Base-by-base conservation (phyloP, 2,113 vertebrate species). In the Triplophysa tibetana region DNA sequence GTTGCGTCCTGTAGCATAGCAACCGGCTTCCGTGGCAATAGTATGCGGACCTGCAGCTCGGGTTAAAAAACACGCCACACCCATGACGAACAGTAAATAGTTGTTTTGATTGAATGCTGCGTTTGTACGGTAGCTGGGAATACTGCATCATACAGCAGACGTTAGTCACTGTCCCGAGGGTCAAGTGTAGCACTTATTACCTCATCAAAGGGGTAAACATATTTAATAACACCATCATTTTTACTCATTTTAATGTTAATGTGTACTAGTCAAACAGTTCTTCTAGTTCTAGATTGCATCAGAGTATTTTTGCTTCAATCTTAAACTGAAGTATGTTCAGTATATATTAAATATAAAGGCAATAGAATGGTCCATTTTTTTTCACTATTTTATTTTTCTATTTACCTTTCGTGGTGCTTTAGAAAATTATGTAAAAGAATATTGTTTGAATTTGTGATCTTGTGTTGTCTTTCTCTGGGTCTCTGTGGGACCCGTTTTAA, bases 131-230 rank as follows among this genome's bases (percentile, higher is more conserved):
- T 63, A 82, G 75, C 78, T 85, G 86, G 86, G 83, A 85, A 74
- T 17, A 70, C 70, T 65, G 52, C 82, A 84, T 85, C 45, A 66
- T 79, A 82, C 86, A 50, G 69, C 84, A 87, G 83, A 87, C 87
- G 17, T 89, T 87, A 89, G 86, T 90, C 87, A 89, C 64, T 84
- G 89, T 90, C 87, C 85, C 84, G 75, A 8, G 65, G 52, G 81
- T 86, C 83, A 83, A 81, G 78, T 81, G 41, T 23, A 64, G 43
- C 6, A 1, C 62, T 43, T 79, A 50, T 69, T 48, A 62, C 73
- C 73, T 75, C 60, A 75, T 45, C 21, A 74, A 26, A 74, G 38
- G 13, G 26, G 26, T 56, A 21, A 38, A 66, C 29, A 38, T 3
- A n/a, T 56, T 56, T 72, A 72, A 14, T 56, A 56, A 56, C 24